phyloP scores from a whole-genome alignment of 2,888 invertebrate genomes.

The Cheilosia impressa region DNA sequence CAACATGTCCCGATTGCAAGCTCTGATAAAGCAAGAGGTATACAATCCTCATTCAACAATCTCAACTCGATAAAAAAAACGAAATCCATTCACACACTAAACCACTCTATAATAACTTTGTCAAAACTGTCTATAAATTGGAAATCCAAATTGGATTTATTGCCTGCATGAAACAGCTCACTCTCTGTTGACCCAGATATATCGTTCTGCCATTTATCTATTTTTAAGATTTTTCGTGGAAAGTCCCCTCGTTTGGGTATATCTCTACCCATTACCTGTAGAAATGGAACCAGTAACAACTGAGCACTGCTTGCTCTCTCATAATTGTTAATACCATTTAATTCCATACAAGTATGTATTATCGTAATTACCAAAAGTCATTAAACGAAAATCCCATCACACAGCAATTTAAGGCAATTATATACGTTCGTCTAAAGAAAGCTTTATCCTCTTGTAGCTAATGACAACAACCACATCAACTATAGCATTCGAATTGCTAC shows the following conservation, averaged over 20 bases:
- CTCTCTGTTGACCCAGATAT: slow-evolving; percentile 49
- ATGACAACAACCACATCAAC: slow-evolving; percentile 31
- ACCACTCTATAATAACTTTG: slow-evolving; percentile 9
- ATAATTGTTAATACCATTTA: slow-evolving; percentile 19
- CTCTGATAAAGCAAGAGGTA: neutral
- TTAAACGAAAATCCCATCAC: slow-evolving; percentile 51
- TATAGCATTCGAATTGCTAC: slow-evolving; percentile 37
- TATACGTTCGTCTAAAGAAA: slow-evolving; percentile 38
- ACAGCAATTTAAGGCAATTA: slow-evolving; percentile 57
- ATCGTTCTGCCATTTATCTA: slow-evolving; percentile 39
- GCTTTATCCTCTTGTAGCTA: slow-evolving; percentile 27
- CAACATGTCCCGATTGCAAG: no score
- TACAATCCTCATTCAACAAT: neutral
- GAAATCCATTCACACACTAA: slow-evolving; percentile 2
- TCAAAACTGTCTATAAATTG: slow-evolving; percentile 29
- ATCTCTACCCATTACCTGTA: neutral
- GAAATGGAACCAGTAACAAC: neutral
- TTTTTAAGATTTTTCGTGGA: slow-evolving; percentile 27
- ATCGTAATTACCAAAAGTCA: slow-evolving; percentile 27
- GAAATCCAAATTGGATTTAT: slow-evolving; percentile 5
- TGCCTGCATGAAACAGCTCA: neutral
- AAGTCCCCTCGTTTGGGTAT: neutral
- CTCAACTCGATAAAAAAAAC: slow-evolving; percentile 22
- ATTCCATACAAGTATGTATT: slow-evolving; percentile 12
- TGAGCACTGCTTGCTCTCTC: neutral